Percentiles rank a stretch among this genome's conserved stretches.
Conservation (phyloP, 2,113 vertebrate species). For the Strigops habroptila region DNA sequence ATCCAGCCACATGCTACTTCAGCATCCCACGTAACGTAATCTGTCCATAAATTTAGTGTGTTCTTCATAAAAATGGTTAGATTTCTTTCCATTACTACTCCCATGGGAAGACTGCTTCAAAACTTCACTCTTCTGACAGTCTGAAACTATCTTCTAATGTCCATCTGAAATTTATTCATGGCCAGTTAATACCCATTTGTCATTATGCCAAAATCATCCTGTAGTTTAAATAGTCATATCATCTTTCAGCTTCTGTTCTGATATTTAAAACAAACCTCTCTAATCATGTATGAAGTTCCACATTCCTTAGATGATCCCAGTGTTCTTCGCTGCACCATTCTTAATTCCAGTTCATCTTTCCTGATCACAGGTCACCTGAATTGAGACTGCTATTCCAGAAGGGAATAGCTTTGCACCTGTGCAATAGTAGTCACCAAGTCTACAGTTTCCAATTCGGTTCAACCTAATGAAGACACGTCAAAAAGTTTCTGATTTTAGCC, state of each 20-base stretch:
- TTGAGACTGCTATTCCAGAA: neutral
- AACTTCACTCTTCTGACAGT: neutral
- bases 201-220: neutral
- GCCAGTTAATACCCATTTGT: slow-evolving; percentile 13
- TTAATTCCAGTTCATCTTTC: neutral
- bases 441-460: neutral
- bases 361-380: neutral
- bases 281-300: accelerated
- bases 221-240: neutral
- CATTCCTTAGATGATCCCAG: neutral
- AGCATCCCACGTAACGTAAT: neutral
- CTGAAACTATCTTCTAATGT: neutral
- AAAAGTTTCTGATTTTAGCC: neutral
- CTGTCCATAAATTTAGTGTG: slow-evolving; percentile 28
- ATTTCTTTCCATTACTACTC: slow-evolving; percentile 19
- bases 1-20: neutral
- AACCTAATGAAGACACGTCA: neutral
- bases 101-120: slow-evolving; percentile 11
- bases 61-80: neutral
- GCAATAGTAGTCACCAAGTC: neutral
- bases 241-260: neutral
- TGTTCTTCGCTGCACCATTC: neutral
- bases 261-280: neutral
- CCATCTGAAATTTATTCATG: neutral
- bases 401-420: neutral